Evolutionary conservation across 2,797 vertebrate species (phyloP), one percentile per base, ranked within the genome.

Genomic region (Anolis apletophallus): DNA sequence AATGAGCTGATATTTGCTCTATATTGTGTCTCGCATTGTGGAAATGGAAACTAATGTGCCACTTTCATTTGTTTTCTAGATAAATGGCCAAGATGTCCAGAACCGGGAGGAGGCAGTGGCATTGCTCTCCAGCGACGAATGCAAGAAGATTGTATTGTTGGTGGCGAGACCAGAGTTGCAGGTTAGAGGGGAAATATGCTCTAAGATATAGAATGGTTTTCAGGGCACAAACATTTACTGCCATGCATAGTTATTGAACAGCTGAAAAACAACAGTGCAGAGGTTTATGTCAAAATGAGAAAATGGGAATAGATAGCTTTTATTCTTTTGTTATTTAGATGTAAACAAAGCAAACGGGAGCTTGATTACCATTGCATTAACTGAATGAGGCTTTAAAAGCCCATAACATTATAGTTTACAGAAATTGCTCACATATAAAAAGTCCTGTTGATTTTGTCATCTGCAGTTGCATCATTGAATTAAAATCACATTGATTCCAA

Each of bases 21-120:
- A 96, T 95, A 95, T 94, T 95, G 92, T 95, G 91, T 94, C 94
- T 94, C 94, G 92, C 91, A 91, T 85, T 95, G 93, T 96, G 93
- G 93, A 96, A 96, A 95, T 94, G 93, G 96, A 96, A 97, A 95
- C 94, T 97, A 96, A 97, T 94, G 94, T 93, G 93, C 92, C 92
- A 46, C 89, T 95, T 96, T 91, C 94, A 95, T 96, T 97, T 96
- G 86, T 95, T 90, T 96, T 89, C 94, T 94, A 99, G 98, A 98
- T 99, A 97, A 99, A 99, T 95, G 98, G 98, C 73, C 97, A 98
- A 93, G 98, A 99, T 89, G 96, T 99, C 88, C 98, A 98, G 95
- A 97, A 99, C 93, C 95, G 97, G 88, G 97, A 98, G 92, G 98
- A 98, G 86, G 98, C 98, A 0, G 98, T 99, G 96, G 98, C 98